Conservation (phyloP, 2,888 invertebrate species). For the Epinotia bilunana region DNA sequence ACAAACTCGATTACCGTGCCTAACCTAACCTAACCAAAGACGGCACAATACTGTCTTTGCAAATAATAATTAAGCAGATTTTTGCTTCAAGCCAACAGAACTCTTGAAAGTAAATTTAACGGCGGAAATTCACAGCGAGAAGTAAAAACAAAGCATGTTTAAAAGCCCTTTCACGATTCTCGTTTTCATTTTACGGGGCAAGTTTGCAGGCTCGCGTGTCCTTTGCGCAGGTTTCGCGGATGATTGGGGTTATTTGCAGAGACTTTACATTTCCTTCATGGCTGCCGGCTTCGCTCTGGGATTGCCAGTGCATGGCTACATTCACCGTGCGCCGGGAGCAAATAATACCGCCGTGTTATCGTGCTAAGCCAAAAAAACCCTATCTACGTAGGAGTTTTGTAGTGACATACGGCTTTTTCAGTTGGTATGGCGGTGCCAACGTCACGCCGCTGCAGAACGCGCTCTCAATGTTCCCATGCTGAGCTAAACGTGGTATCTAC, state of each 20-base stretch:
- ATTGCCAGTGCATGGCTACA: constrained; percentile 53
- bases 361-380: not conserved
- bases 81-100: constrained; percentile 1
- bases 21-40: not conserved
- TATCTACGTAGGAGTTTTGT: not conserved
- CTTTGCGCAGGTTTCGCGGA: constrained; percentile 50
- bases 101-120: constrained; percentile 13
- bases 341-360: constrained; percentile 10
- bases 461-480: not conserved
- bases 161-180: constrained; percentile 40
- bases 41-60: not conserved
- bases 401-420: not conserved
- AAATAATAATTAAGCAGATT: constrained; percentile 6
- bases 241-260: constrained; percentile 64
- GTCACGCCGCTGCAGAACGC: not conserved
- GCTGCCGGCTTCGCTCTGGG: constrained; percentile 61
- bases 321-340: constrained; percentile 48
- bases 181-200: constrained; percentile 47
- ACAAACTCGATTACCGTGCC: not conserved
- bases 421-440: not conserved
- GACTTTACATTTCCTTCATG: constrained; percentile 61
- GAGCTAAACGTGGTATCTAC: not conserved
- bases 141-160: constrained; percentile 25
- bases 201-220: constrained; percentile 54
- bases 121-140: constrained; percentile 9